Percentiles rank a stretch among this genome's conserved stretches.
phyloP scores from a whole-genome alignment of 1,140 invertebrate genomes.

The Sycobia sp. region DNA sequence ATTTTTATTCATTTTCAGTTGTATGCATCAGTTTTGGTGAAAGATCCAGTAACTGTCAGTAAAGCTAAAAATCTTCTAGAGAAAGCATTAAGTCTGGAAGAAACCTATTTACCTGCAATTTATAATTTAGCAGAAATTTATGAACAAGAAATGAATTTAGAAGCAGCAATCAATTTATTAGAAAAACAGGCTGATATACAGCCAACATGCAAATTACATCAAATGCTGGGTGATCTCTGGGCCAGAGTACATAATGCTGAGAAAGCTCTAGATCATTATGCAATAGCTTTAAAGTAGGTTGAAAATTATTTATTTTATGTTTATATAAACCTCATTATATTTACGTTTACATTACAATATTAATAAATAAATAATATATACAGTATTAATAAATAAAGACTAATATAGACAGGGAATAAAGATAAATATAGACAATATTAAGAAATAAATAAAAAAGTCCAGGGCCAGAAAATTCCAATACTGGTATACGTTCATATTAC shows the following conservation, averaged over 20 bases:
- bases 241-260: slow-evolving; percentile 66
- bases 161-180: slow-evolving; percentile 66
- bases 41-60: slow-evolving; percentile 68
- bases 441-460: too few relatives aligned
- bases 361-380: too few relatives aligned
- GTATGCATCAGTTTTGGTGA: slow-evolving; percentile 73
- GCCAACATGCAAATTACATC: slow-evolving; percentile 71
- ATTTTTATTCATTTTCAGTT: slow-evolving; percentile 59
- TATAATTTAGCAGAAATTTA: slow-evolving; percentile 71
- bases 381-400: too few relatives aligned
- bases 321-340: too few relatives aligned
- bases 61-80: slow-evolving; percentile 73
- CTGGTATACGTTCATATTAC: too few relatives aligned
- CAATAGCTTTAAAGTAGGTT: slow-evolving; percentile 70
- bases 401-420: too few relatives aligned
- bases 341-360: too few relatives aligned
- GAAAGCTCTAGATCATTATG: slow-evolving; percentile 75
- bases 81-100: slow-evolving; percentile 71
- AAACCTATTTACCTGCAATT: slow-evolving; percentile 70
- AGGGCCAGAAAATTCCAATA: too few relatives aligned
- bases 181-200: slow-evolving; percentile 68
- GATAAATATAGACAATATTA: too few relatives aligned
- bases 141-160: slow-evolving; percentile 67
- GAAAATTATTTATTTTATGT: not conserved
- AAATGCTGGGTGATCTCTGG: slow-evolving; percentile 72